Evolutionary conservation across 1,140 invertebrate genomes (phyloP).

Genomic region (Drosophila aff.): DNA sequence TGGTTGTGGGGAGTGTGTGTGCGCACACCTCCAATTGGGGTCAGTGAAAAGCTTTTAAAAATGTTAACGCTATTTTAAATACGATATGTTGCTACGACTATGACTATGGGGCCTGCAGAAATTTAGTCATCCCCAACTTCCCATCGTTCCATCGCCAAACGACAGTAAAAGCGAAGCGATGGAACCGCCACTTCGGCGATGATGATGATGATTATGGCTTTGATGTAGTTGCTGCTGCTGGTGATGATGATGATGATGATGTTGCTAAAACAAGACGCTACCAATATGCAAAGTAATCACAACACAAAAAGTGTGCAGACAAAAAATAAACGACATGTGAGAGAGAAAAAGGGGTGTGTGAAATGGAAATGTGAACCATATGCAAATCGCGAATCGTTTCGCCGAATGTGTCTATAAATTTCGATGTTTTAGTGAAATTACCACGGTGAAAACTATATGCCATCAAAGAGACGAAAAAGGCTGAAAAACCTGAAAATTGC

Average conservation of each 20-base stretch:
- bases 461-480: conserved; percentile 30
- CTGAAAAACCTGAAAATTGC: conserved; percentile 52
- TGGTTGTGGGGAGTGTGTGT: conserved; percentile 38
- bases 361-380: conserved; percentile 76
- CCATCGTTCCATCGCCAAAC: conserved; percentile 55
- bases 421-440: conserved; percentile 75
- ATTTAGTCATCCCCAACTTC: conserved; percentile 69
- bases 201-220: conserved; percentile 28
- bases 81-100: conserved; percentile 62
- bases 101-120: conserved; percentile 56
- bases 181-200: neutral
- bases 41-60: conserved; percentile 84
- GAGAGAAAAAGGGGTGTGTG: conserved; percentile 75
- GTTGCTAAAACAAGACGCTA: conserved; percentile 59
- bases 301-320: conserved; percentile 47
- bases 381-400: conserved; percentile 71
- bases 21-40: conserved; percentile 72
- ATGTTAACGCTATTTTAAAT: conserved; percentile 84
- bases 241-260: conserved; percentile 47
- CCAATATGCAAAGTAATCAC: conserved; percentile 79
- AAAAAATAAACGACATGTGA: conserved; percentile 31
- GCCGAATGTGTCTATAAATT: conserved; percentile 72
- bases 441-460: conserved; percentile 64
- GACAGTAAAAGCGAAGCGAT: conserved; percentile 74
- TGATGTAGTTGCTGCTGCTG: conserved; percentile 39